Evolutionary conservation across 2,888 invertebrate genomes (phyloP).

Genomic region (Dasysyrphus tricinctus): DNA sequence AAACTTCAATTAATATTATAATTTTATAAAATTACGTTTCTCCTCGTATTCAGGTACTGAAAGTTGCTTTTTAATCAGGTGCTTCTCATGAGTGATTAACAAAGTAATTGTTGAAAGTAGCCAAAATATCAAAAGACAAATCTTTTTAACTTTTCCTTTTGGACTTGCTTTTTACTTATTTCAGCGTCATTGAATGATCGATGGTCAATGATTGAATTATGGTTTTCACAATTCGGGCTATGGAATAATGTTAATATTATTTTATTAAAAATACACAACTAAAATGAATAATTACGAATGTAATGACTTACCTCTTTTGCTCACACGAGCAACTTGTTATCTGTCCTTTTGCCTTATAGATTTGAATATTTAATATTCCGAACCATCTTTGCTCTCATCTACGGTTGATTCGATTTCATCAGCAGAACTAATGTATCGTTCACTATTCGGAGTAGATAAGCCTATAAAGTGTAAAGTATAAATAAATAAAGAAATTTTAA

Average conservation of each 20-base stretch:
- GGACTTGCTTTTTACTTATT: slow-evolving; percentile 78
- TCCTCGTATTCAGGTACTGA: slow-evolving; percentile 80
- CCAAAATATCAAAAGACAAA: slow-evolving; percentile 80
- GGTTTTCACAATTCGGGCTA: slow-evolving; percentile 80
- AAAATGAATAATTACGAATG: too few relatives aligned
- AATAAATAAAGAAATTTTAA: not conserved
- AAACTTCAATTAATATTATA: too few relatives aligned
- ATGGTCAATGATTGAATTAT: slow-evolving; percentile 77
- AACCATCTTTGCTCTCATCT: slow-evolving; percentile 77
- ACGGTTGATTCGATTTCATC: slow-evolving; percentile 77
- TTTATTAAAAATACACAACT: too few relatives aligned
- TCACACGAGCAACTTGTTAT: slow-evolving; percentile 48
- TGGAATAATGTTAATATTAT: not conserved
- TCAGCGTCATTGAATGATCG: slow-evolving; percentile 77
- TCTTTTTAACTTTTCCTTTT: slow-evolving; percentile 78
- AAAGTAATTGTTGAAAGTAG: slow-evolving; percentile 79
- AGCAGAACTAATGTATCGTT: slow-evolving; percentile 67
- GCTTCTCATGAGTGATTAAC: slow-evolving; percentile 81
- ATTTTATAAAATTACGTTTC: too few relatives aligned
- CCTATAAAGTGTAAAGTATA: slow-evolving; percentile 72
- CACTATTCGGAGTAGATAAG: slow-evolving; percentile 76
- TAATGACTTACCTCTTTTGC: slow-evolving; percentile 58
- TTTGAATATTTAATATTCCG: slow-evolving; percentile 79
- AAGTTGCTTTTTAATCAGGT: slow-evolving; percentile 80
- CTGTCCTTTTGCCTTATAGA: slow-evolving; percentile 59